Evolutionary conservation across 1,140 invertebrate species (phyloP), one percentile per base, ranked within the genome.

Genomic region (Aphaenogaster rudis): DNA sequence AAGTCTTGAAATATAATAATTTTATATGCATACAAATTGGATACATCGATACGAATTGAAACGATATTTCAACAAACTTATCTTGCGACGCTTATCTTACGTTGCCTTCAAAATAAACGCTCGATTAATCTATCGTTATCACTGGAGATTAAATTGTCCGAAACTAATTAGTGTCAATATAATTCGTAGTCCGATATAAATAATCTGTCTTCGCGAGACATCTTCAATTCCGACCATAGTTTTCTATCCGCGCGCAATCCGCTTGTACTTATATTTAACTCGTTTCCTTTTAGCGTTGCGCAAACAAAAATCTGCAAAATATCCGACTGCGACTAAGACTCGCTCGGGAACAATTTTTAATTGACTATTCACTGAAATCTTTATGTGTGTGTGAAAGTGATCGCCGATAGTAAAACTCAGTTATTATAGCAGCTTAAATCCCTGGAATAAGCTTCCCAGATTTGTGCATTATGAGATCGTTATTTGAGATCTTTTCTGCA

Each of bases 81-180:
- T 64, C 21, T 79, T 64, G 42, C 4, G 21, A 8, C 48, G 21
- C 33, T 80, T 79, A 79, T 66, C 61, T 69, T 57, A 28, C 4
- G 39, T 81, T 11, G 64, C 21, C 17, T 28, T 57, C 15, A 81
- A 81, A 72, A 72, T 39, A 72, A 81, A 45, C 17, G 6, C 11
- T 71, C n/a, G 9, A 72, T 81, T 72, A 81, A 72, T 81, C 13
- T 54, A 21, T 69, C 11, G 52, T 71, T 50, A n/a, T 63, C 8
- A 39, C n/a, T 4, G 8, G 13, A 11, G 17, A 72, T 81, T 81
- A 81, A 81, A 57, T 72, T 45, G 11, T 59, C 6, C 50, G 66
- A 57, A 17, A 39, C 50, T 81, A 80, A 81, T 81, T 81, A 71
- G 13, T 1, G n/a, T 54, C 48, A 39, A 71, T 81, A 57, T 42